Evolutionary conservation across 2,888 invertebrate genomes (phyloP), one percentile per base, ranked within the genome.

Genomic region (Diadromus collaris): DNA sequence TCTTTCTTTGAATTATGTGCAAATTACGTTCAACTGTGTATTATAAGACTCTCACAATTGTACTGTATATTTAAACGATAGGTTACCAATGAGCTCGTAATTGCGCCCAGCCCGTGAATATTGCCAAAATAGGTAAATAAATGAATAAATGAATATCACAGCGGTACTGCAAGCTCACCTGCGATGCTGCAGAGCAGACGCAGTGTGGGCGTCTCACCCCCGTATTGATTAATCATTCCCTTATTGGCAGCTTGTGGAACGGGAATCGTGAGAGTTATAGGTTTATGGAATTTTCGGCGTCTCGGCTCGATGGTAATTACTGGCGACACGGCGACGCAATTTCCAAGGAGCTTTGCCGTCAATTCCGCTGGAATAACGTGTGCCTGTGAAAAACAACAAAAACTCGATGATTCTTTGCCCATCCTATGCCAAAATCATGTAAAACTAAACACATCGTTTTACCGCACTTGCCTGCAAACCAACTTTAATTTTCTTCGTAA

Each of bases 401-500:
- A 27, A 34, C 21, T 29, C 4, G n/a, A 73, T 34, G 21, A 32
- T 61, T 34, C 27, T 13, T 51, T 9, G 3, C 3, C 34, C 2
- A 48, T 19, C 6, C 16, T 16, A 29, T 2, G 6, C 7, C 24
- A 9, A 27, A 6, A 56, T n/a, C 29, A n/a, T 5, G 38, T 2
- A 3, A 19, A 48, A 1, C 9, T n/a, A 44, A n/a, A 44, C 44
- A 6, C 46, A 27, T 61, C 61, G n/a, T 21, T 44, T 10, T 7
- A 2, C n/a, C n/a, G 3, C 67, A 88, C 86, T 91, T 91, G 95
- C 96, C 93, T 98, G 98, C 81, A 99, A 94, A 81, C 98, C 98
- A 86, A 99, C 99, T 92, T 97, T 96, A 92, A 99, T 99, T 91
- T 98, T 98, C 93, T 99, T 99, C n/a, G 99, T 99, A 63, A 99